Evolutionary conservation across 2,113 vertebrate genomes (phyloP).

Genomic region (Romanogobio albipinnatus): DNA sequence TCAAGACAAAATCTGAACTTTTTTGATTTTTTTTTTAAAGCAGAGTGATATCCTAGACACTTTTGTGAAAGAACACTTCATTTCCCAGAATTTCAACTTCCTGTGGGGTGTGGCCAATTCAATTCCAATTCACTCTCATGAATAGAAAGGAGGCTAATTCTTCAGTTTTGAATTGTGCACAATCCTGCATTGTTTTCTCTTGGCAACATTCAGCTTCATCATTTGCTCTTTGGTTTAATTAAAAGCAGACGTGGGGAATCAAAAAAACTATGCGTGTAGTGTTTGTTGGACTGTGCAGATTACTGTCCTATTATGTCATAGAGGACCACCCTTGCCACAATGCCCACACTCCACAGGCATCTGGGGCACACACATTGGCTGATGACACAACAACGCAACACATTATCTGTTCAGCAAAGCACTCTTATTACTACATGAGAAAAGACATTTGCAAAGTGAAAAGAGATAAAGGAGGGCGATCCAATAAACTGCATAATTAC

Average conservation of each 20-base stretch:
- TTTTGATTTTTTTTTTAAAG: too few species aligned
- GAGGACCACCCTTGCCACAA: constrained; percentile 24
- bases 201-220: not conserved
- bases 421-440: not conserved
- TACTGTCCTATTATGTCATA: constrained; percentile 37
- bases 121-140: not conserved
- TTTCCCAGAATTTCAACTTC: not conserved
- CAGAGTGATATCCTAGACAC: not conserved
- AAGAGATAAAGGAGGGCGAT: not conserved
- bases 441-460: not conserved
- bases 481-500: not conserved
- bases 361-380: constrained; percentile 16
- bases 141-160: not conserved
- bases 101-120: not conserved
- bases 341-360: constrained; percentile 28
- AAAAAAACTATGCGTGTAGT: not conserved
- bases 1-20: not conserved
- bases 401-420: constrained; percentile 33
- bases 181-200: constrained; percentile 5
- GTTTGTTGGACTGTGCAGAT: constrained; percentile 29
- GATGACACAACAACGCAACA: constrained; percentile 30
- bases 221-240: constrained; percentile 37
- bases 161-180: constrained; percentile 8
- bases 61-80: too few species aligned
- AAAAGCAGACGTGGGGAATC: constrained; percentile 27